phyloP scores from a whole-genome alignment of 2,888 invertebrate genomes.

The Phasia obesa region DNA sequence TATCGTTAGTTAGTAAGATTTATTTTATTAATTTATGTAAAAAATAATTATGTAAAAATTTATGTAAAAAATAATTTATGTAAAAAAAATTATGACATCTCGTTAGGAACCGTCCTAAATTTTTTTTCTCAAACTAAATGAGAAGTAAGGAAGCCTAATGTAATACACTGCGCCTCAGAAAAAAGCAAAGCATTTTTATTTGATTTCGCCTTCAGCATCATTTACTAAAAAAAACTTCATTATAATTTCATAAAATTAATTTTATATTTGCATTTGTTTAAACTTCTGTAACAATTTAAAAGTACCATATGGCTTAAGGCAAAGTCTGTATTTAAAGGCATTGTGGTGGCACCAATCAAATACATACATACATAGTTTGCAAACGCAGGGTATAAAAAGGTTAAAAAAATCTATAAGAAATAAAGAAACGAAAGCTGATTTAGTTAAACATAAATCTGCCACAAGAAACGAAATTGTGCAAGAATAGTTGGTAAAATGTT shows the following conservation, averaged over 20 bases:
- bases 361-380: slow-evolving; percentile 10
- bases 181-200: too few species aligned
- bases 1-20: too few species aligned
- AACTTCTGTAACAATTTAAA: slow-evolving; percentile 13
- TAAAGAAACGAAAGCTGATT: slow-evolving; percentile 51
- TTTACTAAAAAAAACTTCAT: background rate
- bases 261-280: slow-evolving; percentile 22
- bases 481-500: slow-evolving; percentile 29
- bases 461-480: slow-evolving; percentile 57
- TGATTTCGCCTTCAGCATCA: background rate
- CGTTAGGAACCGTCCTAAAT: too few species aligned
- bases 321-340: slow-evolving; percentile 61
- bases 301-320: slow-evolving; percentile 46
- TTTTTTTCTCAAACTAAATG: too few species aligned
- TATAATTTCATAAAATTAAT: background rate
- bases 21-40: too few species aligned
- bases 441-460: slow-evolving; percentile 69
- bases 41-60: too few species aligned
- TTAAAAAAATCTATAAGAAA: too few species aligned
- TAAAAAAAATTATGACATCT: too few species aligned
- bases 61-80: too few species aligned
- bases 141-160: too few species aligned
- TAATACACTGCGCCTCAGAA: too few species aligned
- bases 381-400: slow-evolving; percentile 10
- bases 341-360: slow-evolving; percentile 46